A percentile compares a stretch with the other conserved stretches of the same genome.
Evolutionary conservation across 2,888 invertebrate species (phyloP).

Genomic region (Chelonus formosanus): DNA sequence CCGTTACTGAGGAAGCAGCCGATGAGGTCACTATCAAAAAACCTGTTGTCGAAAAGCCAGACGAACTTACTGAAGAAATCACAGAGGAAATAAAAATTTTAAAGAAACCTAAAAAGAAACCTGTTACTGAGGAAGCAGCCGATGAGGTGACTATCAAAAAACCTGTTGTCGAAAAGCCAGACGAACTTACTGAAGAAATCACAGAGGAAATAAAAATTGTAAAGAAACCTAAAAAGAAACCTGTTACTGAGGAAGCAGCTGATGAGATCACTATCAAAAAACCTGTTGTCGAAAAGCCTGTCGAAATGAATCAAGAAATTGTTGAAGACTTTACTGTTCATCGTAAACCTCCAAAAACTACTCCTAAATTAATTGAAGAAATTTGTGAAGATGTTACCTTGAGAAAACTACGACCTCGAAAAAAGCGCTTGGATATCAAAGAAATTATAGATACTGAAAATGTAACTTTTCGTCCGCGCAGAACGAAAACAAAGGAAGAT

Average conservation of each 20-base stretch:
- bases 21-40: slow-evolving; percentile 44
- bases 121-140: slow-evolving; percentile 43
- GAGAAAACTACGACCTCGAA: slow-evolving; percentile 76
- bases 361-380: slow-evolving; percentile 68
- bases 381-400: slow-evolving; percentile 76
- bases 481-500: slow-evolving; percentile 82
- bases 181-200: slow-evolving; percentile 40
- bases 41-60: slow-evolving; percentile 38
- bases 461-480: slow-evolving; percentile 81
- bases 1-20: slow-evolving; percentile 56
- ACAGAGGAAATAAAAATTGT: slow-evolving; percentile 43
- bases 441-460: slow-evolving; percentile 80
- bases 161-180: slow-evolving; percentile 7
- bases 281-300: too few species aligned
- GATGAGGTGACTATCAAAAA: slow-evolving; percentile 52
- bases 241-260: slow-evolving; percentile 49
- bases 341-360: slow-evolving; percentile 65
- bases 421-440: slow-evolving; percentile 74
- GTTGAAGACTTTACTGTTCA: slow-evolving; percentile 68
- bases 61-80: slow-evolving; percentile 51
- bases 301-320: slow-evolving; percentile 51
- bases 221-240: slow-evolving; percentile 58
- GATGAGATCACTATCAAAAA: too few species aligned
- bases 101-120: slow-evolving; percentile 44
- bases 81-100: slow-evolving; percentile 40